Base-by-base conservation (phyloP, 2,113 vertebrate species). In the Myotis yumanensis region DNA sequence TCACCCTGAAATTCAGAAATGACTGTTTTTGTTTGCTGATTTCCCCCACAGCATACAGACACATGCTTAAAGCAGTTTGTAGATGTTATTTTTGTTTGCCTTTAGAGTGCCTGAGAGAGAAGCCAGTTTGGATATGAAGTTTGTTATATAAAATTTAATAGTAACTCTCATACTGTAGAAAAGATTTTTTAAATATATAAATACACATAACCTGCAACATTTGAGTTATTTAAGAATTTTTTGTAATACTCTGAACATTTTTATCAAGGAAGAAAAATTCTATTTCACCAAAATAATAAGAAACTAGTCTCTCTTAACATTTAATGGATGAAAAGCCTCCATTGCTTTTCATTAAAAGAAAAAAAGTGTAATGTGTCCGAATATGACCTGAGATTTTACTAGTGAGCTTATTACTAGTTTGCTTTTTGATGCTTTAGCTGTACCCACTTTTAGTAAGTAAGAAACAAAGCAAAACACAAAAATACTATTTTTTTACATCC, bases 1-100 rank as follows among this genome's bases (percentile, higher is more conserved):
- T 77, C 87, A n/a, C 11, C 75, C 30, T 90, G 46, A 97, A 96
- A 93, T 32, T 72, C 77, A 80, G 25, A 79, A 77, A 73, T 7
- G 15, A 40, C 57, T 54, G 5, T 76, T 91, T 93, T 57, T 57
- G 25, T 89, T 86, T 77, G 37, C 54, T 86, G 51, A 84, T 89
- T 84, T 94, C 7, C 12, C 8, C 30, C 37, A 89, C 5, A 77
- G 32, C 46, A 71, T 35, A 14, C 6, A 84, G 23, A 54, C 7
- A 79, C 20, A 37, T n/a, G 23, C 46, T 66, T 93, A 80, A 95
- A 86, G 59, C 7, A 35, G 5, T 75, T 35, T 83, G 32, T 81
- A 72, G 46, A 68, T 11, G 23, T 54, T 93, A n/a, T 76, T 89
- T 57, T 71, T 93, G 48, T 86, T 96, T 90, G 54, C 20, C 28